Conservation (phyloP, 2,888 invertebrate genomes). For the Alitta virens region DNA sequence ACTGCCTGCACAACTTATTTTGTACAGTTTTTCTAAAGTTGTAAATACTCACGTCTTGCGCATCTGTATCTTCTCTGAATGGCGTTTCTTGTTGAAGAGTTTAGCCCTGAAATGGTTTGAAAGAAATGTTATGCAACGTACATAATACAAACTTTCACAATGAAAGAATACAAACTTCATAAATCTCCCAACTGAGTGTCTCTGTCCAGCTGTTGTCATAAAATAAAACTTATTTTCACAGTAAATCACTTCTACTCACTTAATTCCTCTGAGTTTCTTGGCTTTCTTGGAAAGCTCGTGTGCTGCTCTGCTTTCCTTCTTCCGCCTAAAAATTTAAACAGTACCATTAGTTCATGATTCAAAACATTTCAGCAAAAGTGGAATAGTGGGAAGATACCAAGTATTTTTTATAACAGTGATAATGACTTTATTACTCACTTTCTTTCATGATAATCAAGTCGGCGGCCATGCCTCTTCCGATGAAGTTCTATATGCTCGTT, state of each 20-base stretch:
- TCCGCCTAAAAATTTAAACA: constrained; percentile 62
- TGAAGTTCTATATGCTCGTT: constrained; percentile 99
- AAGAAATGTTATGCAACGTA: no score
- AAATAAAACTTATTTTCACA: no score
- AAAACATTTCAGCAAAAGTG: no score
- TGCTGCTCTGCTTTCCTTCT: constrained; percentile 90
- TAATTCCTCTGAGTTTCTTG: constrained; percentile 86
- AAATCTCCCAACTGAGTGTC: no score
- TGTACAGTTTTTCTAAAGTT: background rate
- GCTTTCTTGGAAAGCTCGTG: constrained; percentile 90
- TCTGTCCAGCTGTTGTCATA: no score
- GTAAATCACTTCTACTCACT: no score
- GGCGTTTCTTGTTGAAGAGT: constrained; percentile 91
- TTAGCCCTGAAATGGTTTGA: constrained; percentile 68
- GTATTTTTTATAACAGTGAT: no score
- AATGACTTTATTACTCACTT: constrained; percentile 60
- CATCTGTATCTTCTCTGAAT: constrained; percentile 98
- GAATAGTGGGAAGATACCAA: no score
- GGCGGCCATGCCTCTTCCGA: constrained; percentile 90
- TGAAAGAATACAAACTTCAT: no score
- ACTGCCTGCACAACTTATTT: background rate
- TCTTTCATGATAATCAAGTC: constrained; percentile 96
- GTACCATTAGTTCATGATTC: no score
- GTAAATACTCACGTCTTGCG: constrained; percentile 74
- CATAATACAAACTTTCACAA: no score